Conservation (phyloP, 2,888 invertebrate species). For the Aleiodes testaceus region DNA sequence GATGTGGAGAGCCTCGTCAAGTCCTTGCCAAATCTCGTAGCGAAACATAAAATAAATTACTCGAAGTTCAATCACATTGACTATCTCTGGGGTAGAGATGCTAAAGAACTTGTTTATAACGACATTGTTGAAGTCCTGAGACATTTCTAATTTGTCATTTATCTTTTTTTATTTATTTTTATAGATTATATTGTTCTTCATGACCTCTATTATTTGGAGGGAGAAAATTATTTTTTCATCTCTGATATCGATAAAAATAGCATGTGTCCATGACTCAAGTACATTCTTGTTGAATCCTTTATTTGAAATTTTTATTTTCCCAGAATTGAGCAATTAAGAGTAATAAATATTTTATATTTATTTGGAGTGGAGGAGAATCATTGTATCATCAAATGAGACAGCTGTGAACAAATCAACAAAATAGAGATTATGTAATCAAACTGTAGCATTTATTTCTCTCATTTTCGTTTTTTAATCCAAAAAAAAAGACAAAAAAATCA, state of each 20-base stretch:
- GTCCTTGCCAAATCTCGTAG: slow-evolving; percentile 63
- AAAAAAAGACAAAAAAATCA: too few species aligned
- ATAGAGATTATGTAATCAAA: neutral
- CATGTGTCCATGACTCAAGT: slow-evolving; percentile 25
- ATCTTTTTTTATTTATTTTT: neutral
- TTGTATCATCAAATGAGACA: neutral
- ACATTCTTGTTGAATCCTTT: neutral
- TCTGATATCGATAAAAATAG: slow-evolving; percentile 11
- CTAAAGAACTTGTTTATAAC: slow-evolving; percentile 63
- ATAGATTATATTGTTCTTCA: neutral
- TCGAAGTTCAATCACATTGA: slow-evolving; percentile 69
- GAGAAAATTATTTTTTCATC: neutral
- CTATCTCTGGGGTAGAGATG: slow-evolving; percentile 69
- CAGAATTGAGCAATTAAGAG: neutral
- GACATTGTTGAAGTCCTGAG: slow-evolving; percentile 57
- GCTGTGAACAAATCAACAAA: neutral
- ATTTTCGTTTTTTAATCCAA: too few species aligned
- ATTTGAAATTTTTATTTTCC: neutral
- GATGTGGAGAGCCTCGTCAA: slow-evolving; percentile 64
- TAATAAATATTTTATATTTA: slow-evolving; percentile 14
- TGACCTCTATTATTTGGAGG: neutral
- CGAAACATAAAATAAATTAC: slow-evolving; percentile 62
- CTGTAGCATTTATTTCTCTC: too few species aligned
- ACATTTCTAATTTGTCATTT: slow-evolving; percentile 45
- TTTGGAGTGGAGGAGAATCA: slow-evolving; percentile 2